phyloP scores from a whole-genome alignment of 2,113 vertebrate genomes.

The Eudyptes chrysolophus region DNA sequence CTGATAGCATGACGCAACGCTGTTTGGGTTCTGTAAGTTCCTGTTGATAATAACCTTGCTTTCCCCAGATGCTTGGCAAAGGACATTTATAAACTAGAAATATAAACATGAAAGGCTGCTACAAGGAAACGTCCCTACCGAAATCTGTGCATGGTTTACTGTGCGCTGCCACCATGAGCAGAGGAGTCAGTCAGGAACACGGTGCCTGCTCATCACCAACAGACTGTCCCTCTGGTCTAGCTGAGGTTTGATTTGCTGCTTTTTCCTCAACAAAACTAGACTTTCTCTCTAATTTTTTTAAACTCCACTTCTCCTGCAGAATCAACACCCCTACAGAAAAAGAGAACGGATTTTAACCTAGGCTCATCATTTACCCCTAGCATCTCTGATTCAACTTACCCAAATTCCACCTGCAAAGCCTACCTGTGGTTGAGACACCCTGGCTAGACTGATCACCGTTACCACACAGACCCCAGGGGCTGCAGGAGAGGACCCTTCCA shows the following conservation, averaged over 20 bases:
- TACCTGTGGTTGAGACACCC: not conserved
- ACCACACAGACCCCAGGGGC: not conserved
- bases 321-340: not conserved
- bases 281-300: not conserved
- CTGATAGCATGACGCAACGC: accelerated
- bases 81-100: not conserved
- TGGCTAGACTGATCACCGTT: not conserved
- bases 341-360: not conserved
- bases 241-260: not conserved
- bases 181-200: not conserved
- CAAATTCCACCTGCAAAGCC: not conserved
- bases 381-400: not conserved
- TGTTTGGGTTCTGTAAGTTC: not conserved
- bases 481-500: not conserved
- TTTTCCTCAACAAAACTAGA: not conserved
- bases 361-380: not conserved
- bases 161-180: not conserved
- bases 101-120: not conserved
- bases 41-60: not conserved
- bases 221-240: not conserved
- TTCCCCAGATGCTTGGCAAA: not conserved
- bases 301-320: not conserved
- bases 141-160: not conserved
- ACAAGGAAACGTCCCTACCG: not conserved
- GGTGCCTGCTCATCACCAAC: not conserved